phyloP scores from a whole-genome alignment of 2,888 invertebrate genomes.

The Thera obeliscata region DNA sequence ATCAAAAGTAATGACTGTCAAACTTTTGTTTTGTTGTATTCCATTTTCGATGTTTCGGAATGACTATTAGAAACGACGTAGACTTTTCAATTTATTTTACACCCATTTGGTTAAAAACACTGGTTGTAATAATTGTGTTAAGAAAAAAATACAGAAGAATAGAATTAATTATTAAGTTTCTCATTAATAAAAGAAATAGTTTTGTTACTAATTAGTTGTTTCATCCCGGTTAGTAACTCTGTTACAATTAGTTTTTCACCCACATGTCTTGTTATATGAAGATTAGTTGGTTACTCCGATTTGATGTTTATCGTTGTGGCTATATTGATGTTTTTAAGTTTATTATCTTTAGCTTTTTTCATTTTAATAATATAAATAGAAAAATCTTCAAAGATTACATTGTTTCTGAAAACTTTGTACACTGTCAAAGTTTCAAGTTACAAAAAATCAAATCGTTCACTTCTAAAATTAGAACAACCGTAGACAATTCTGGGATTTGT shows the following conservation, averaged over 20 bases:
- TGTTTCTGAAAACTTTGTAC: no score
- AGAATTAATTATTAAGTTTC: not conserved
- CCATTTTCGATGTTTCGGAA: no score
- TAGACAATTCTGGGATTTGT: not conserved
- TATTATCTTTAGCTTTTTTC: not conserved
- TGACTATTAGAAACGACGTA: no score
- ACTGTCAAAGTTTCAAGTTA: no score
- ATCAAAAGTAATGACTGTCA: no score
- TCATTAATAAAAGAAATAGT: conserved; percentile 2
- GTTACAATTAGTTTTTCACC: conserved; percentile 21
- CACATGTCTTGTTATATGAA: conserved; percentile 21
- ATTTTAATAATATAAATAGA: not conserved
- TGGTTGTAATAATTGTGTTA: not conserved
- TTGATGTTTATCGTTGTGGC: conserved; percentile 17
- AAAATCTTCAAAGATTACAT: no score
- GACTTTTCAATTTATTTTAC: no score
- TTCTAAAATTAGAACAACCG: no score
- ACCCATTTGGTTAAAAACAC: no score
- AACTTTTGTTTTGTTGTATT: no score
- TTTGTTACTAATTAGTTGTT: conserved; percentile 26
- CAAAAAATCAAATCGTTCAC: no score
- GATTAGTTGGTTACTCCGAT: conserved; percentile 46
- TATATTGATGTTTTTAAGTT: conserved; percentile 1
- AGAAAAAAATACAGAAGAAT: not conserved
- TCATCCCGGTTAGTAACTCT: conserved; percentile 23